A percentile compares a stretch with the other conserved stretches of the same genome.
Evolutionary conservation across 1,140 invertebrate species (phyloP).

Genomic region (Anastrepha ludens): DNA sequence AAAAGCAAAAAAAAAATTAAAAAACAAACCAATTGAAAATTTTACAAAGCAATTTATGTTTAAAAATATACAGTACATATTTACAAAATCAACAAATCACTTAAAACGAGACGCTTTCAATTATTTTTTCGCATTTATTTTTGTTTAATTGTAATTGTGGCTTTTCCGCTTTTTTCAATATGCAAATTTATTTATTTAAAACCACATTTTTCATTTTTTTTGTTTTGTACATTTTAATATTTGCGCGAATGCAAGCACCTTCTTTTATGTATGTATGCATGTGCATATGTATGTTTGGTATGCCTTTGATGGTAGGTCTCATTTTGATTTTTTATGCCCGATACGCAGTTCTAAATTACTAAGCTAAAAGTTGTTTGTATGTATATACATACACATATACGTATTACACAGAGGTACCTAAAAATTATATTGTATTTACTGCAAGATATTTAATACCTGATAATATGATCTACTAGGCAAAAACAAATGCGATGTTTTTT

Average conservation of each 20-base stretch:
- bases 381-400: too few relatives aligned
- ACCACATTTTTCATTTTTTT: not conserved
- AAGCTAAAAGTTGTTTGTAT: too few relatives aligned
- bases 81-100: conserved; percentile 5
- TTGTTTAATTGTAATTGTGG: not conserved
- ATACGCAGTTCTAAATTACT: too few relatives aligned
- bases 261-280: too few relatives aligned
- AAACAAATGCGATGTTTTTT: too few relatives aligned
- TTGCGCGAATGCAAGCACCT: not conserved
- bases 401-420: too few relatives aligned
- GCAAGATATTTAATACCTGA: too few relatives aligned
- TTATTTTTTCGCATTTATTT: not conserved
- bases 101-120: not conserved
- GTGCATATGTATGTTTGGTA: too few relatives aligned
- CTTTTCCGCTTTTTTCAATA: not conserved
- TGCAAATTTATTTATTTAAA: conserved; percentile 1
- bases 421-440: too few relatives aligned
- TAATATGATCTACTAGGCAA: too few relatives aligned
- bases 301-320: too few relatives aligned
- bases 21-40: not conserved
- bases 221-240: not conserved
- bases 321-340: too few relatives aligned
- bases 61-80: not conserved
- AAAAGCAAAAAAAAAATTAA: not conserved
- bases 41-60: not conserved